Evolutionary conservation across 1,140 invertebrate genomes (phyloP).

Genomic region (Drosophila leontia): DNA sequence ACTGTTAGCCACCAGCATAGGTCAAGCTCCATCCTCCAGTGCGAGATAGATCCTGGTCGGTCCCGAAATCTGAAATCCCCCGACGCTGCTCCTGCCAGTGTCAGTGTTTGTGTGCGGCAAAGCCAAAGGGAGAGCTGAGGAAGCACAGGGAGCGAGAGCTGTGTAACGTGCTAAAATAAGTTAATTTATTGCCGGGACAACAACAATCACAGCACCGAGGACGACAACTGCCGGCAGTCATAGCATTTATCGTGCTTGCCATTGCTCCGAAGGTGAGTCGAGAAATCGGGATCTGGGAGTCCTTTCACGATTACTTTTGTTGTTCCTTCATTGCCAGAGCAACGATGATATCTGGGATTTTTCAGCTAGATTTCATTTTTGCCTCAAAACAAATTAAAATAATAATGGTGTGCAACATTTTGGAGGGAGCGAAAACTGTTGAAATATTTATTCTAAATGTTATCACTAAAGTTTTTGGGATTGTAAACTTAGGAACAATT

Average conservation of each 20-base stretch:
- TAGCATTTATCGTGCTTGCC: conserved; percentile 58
- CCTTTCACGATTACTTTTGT: conserved; percentile 5
- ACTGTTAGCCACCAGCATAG: conserved; percentile 41
- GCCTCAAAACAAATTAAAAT: neutral
- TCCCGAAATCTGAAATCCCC: conserved; percentile 35
- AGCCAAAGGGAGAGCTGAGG: neutral
- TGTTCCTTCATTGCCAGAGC: conserved; percentile 9
- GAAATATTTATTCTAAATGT: too few relatives aligned
- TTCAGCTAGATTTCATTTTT: neutral
- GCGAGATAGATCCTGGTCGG: conserved; percentile 33
- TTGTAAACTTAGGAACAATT: neutral
- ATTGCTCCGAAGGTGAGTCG: conserved; percentile 57
- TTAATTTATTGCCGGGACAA: conserved; percentile 73
- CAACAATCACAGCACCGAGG: conserved; percentile 61
- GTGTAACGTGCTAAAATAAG: conserved; percentile 75
- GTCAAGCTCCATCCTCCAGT: conserved; percentile 51
- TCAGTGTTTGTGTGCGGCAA: neutral
- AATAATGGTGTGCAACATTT: too few relatives aligned
- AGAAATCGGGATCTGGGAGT: conserved; percentile 6
- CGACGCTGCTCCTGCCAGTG: conserved; percentile 19
- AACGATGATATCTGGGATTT: conserved; percentile 22
- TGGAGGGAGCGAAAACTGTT: fast-evolving
- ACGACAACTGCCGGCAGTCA: conserved; percentile 51
- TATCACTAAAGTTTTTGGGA: neutral
- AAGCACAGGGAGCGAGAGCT: conserved; percentile 1